Evolutionary conservation across 2,888 invertebrate genomes (phyloP), one percentile per base, ranked within the genome.

Genomic region (Uloborus plumipes): DNA sequence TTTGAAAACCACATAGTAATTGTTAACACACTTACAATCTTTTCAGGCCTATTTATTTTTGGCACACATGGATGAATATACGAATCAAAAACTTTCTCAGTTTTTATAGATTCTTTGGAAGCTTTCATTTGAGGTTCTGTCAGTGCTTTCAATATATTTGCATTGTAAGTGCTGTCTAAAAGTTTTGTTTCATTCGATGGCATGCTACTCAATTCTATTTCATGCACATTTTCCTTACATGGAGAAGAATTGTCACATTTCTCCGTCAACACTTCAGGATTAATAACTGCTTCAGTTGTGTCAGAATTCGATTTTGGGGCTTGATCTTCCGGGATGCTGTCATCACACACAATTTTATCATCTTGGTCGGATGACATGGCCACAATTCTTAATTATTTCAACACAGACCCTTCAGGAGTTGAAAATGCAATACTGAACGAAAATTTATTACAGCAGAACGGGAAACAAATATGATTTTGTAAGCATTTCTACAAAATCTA

Each of bases 41-140:
- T 83, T 50, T 83, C 83, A 31, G 77, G 16, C n/a, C 73, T 77
- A 64, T 83, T 83, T 13, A 83, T 72, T 83, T 83, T 83, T 64
- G 83, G 83, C 65, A 77, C 82, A 67, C 59, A 31, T 22, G 59
- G 74, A 74, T 80, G 80, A 15, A n/a, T 67, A 64, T 55, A 70
- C 26, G 64, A 58, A 62, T 69, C 31, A 69, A 59, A 26, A 20
- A 62, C 39, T 2, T 26, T 62, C 9, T 39, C 11, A 39, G 39
- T 39, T 39, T 39, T 39, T 39, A 39, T 7, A 39, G 39, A 39
- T 7, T 39, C 11, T 39, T 39, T 39, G 11, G 39, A 39, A 6
- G 39, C 39, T 39, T 39, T 39, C 3, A 39, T 39, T 39, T 39
- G 39, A 39, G 39, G 39, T 39, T 39, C 39, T 39, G 39, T 11